A percentile compares a stretch with the other conserved stretches of the same genome.
Conservation (phyloP, 2,797 vertebrate species). For the Numenius phaeopus region DNA sequence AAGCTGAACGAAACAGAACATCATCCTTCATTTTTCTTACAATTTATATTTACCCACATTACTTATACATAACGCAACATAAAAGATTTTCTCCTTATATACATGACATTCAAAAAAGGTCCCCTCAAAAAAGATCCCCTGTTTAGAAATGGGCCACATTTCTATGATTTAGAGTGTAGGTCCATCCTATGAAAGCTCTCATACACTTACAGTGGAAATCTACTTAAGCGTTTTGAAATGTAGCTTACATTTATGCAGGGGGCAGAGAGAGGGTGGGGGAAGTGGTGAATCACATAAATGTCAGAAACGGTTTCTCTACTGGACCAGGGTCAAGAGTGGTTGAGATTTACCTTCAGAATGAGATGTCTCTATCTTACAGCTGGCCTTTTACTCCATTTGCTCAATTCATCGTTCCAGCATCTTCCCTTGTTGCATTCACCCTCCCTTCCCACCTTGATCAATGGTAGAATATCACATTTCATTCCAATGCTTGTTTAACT, state of each 20-base stretch:
- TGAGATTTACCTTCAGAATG: neutral
- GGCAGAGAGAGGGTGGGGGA: accelerated
- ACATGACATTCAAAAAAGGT: neutral
- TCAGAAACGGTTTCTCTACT: neutral
- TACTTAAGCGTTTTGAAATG: neutral
- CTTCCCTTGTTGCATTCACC: neutral
- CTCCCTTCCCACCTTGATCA: neutral
- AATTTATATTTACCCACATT: neutral
- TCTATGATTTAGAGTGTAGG: neutral
- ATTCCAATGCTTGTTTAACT: neutral
- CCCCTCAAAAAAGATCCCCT: neutral
- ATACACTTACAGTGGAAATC: neutral
- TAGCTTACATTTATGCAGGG: neutral
- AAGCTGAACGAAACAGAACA: neutral
- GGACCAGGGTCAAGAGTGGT: neutral
- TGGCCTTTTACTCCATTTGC: neutral
- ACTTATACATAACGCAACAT: neutral
- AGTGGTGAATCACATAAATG: neutral
- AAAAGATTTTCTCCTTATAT: neutral
- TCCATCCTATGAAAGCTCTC: neutral
- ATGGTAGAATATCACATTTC: neutral
- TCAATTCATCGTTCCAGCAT: neutral
- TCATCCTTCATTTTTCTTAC: neutral
- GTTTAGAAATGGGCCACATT: neutral
- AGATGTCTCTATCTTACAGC: neutral